Percentiles rank a stretch among this genome's conserved stretches.
phyloP scores from a whole-genome alignment of 2,113 vertebrate genomes.

The Zonotrichia leucophrys region DNA sequence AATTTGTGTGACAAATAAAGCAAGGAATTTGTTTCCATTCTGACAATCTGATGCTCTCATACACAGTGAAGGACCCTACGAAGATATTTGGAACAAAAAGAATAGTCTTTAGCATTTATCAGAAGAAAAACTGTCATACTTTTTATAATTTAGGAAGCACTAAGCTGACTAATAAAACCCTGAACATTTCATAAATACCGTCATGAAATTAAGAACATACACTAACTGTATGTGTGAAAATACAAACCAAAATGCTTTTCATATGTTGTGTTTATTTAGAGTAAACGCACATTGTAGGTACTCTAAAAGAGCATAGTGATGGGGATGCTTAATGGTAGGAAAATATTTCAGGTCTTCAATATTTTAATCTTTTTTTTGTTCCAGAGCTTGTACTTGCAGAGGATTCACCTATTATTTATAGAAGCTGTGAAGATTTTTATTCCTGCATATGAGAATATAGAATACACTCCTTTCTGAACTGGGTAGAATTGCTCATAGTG shows the following conservation, averaged over 20 bases:
- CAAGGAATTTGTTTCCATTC: not conserved
- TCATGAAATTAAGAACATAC: not conserved
- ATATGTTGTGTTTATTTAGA: not conserved
- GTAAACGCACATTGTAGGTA: not conserved
- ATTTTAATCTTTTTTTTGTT: not conserved
- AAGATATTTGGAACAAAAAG: not conserved
- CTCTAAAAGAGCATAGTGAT: not conserved
- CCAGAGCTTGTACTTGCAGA: not conserved
- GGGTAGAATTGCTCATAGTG: not conserved
- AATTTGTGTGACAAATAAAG: not conserved
- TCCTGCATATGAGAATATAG: not conserved
- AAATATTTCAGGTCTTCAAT: not conserved
- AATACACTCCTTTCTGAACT: not conserved
- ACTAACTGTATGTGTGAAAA: not conserved
- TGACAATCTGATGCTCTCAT: not conserved
- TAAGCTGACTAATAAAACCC: not conserved
- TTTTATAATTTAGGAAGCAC: not conserved
- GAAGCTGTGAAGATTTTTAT: not conserved
- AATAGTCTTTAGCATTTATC: not conserved
- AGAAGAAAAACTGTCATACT: not conserved
- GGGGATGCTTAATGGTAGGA: not conserved
- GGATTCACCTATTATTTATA: not conserved
- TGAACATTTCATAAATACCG: not conserved
- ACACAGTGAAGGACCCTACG: not conserved
- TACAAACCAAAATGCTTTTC: not conserved